Evolutionary conservation across 1,140 invertebrate species (phyloP).

Genomic region (Latrodectus geometricus): DNA sequence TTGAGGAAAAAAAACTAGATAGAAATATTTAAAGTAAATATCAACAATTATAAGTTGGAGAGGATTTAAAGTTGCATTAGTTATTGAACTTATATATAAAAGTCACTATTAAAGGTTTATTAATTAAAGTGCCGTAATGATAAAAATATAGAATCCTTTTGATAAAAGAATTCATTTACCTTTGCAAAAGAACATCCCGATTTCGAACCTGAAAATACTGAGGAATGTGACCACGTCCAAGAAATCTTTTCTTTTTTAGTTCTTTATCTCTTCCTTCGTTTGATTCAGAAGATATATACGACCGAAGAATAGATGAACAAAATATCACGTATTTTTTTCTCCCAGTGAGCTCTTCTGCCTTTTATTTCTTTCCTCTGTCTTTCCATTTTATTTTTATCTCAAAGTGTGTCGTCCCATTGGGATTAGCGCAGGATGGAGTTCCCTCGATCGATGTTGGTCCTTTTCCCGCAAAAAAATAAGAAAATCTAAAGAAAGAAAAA

Average conservation of each 20-base stretch:
- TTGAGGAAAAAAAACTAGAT: no score
- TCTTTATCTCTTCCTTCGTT: background rate
- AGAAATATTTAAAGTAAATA: no score
- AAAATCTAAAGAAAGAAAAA: background rate
- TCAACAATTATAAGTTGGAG: no score
- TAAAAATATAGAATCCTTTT: no score
- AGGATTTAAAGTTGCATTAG: no score
- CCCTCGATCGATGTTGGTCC: background rate
- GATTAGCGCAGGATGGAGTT: conserved; percentile 6
- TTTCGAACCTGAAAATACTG: background rate
- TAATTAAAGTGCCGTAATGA: no score
- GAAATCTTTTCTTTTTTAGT: background rate
- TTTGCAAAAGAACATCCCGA: background rate
- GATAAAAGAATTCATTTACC: no score
- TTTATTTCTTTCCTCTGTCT: background rate
- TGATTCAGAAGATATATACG: background rate
- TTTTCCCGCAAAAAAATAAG: background rate
- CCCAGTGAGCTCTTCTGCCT: background rate
- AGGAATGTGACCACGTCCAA: background rate
- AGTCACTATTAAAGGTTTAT: no score
- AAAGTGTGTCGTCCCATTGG: conserved; percentile 4
- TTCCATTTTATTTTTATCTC: background rate
- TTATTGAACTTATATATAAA: no score
- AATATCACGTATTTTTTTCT: conserved; percentile 34
- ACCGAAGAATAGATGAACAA: conserved; percentile 23